Evolutionary conservation across 2,888 invertebrate genomes (phyloP).

Genomic region (Candidula unifasciata): DNA sequence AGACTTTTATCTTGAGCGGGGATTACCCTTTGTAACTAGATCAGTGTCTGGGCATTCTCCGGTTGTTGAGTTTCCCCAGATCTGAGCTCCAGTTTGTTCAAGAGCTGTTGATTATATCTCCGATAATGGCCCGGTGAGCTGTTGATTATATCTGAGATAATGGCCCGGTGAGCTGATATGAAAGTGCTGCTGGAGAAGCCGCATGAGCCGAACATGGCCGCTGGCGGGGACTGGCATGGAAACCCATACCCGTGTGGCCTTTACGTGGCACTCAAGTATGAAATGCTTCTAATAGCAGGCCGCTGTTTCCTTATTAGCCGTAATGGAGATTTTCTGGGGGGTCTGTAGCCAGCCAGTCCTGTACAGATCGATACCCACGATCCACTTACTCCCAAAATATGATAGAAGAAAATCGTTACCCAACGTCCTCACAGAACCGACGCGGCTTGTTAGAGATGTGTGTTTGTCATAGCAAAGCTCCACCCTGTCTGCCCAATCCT

Average conservation of each 20-base stretch:
- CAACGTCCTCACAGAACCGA: too few species aligned
- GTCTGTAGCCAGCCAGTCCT: not conserved
- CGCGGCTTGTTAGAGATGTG: not conserved
- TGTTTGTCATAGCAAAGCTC: too few species aligned
- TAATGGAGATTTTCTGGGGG: conserved; percentile 6
- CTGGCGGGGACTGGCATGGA: not conserved
- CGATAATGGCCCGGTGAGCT: not conserved
- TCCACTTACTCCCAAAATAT: not conserved
- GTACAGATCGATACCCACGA: conserved; percentile 4
- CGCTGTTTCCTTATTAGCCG: not conserved
- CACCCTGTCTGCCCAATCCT: too few species aligned
- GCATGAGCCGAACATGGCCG: not conserved
- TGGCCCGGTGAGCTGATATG: not conserved
- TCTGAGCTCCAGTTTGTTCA: not conserved
- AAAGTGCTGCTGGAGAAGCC: not conserved
- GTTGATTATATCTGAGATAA: not conserved
- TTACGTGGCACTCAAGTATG: not conserved
- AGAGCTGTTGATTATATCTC: not conserved
- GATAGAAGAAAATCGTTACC: too few species aligned
- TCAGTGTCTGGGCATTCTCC: too few species aligned
- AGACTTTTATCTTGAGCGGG: too few species aligned
- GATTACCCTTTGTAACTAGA: too few species aligned
- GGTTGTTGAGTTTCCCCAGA: too few species aligned
- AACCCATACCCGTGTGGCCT: not conserved
- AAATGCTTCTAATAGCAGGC: not conserved